phyloP scores from a whole-genome alignment of 2,888 invertebrate genomes.

The Conomelus anceps region DNA sequence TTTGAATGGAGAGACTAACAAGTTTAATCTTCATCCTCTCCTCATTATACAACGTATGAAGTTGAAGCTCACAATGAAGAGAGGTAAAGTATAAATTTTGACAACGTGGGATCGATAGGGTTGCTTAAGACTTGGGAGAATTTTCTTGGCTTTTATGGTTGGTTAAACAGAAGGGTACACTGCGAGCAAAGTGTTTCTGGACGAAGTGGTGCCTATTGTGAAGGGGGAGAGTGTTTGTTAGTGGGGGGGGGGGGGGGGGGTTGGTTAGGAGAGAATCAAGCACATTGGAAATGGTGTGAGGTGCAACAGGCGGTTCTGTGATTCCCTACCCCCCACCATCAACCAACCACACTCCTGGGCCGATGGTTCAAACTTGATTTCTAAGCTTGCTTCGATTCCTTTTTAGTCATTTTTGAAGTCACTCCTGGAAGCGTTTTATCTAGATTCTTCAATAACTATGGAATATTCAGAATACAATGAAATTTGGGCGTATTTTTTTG shows the following conservation, averaged over 20 bases:
- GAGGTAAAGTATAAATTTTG: neutral
- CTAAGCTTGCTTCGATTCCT: neutral
- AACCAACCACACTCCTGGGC: neutral
- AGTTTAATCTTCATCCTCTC: neutral
- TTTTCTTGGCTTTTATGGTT: neutral
- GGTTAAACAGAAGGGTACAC: neutral
- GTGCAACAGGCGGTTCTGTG: neutral
- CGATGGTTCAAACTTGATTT: neutral
- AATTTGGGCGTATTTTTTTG: neutral
- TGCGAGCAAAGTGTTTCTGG: neutral
- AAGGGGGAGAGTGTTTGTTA: too few species aligned
- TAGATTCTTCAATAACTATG: neutral
- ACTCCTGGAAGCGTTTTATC: neutral
- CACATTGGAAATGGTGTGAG: neutral
- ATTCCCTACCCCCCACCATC: neutral
- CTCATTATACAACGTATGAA: neutral
- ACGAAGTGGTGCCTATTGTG: neutral
- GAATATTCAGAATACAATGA: neutral
- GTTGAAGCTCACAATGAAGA: neutral
- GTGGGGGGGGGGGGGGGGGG: neutral
- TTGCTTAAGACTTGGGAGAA: neutral
- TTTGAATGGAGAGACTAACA: neutral
- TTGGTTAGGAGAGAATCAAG: neutral
- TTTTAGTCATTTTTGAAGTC: too few species aligned
- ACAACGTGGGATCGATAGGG: neutral